A percentile compares a stretch with the other conserved stretches of the same genome.
Conservation (phyloP, 2,888 invertebrate genomes). For the Sympetrum striolatum region DNA sequence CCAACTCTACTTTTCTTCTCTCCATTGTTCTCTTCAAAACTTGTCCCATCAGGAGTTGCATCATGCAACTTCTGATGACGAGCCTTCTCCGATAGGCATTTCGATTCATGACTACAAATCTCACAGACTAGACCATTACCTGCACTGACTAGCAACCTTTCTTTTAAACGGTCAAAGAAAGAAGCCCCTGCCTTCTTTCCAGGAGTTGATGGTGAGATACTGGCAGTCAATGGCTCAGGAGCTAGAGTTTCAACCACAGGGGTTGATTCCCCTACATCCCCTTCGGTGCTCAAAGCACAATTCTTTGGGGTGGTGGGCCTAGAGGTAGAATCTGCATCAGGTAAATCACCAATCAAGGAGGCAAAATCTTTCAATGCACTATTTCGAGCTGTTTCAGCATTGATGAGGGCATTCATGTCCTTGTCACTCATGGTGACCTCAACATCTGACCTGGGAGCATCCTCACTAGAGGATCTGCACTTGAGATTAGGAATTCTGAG, state of each 20-base stretch:
- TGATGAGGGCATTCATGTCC: slow-evolving; percentile 60
- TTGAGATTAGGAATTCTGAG: slow-evolving; percentile 47
- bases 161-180: slow-evolving; percentile 83
- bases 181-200: slow-evolving; percentile 73
- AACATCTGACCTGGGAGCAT: neutral
- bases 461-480: neutral
- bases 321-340: slow-evolving; percentile 12
- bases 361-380: slow-evolving; percentile 66
- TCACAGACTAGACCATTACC: slow-evolving; percentile 71
- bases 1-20: slow-evolving; percentile 33
- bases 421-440: slow-evolving; percentile 58
- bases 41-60: slow-evolving; percentile 44
- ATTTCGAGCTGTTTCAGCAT: slow-evolving; percentile 59
- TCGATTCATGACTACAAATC: slow-evolving; percentile 77
- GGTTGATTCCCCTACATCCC: neutral
- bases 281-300: neutral
- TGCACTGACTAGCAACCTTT: slow-evolving; percentile 71
- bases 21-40: slow-evolving; percentile 41
- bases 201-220: slow-evolving; percentile 27
- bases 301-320: slow-evolving; percentile 13
- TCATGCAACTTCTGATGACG: slow-evolving; percentile 71
- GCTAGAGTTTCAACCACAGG: neutral
- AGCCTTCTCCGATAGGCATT: slow-evolving; percentile 80
- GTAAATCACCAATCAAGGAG: slow-evolving; percentile 56
- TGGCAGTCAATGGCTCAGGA: neutral